A percentile compares a stretch with the other conserved stretches of the same genome.
Evolutionary conservation across 53 echinoderm and acorn worm genomes (phyloP).

Genomic region (Stichopus horrens): DNA sequence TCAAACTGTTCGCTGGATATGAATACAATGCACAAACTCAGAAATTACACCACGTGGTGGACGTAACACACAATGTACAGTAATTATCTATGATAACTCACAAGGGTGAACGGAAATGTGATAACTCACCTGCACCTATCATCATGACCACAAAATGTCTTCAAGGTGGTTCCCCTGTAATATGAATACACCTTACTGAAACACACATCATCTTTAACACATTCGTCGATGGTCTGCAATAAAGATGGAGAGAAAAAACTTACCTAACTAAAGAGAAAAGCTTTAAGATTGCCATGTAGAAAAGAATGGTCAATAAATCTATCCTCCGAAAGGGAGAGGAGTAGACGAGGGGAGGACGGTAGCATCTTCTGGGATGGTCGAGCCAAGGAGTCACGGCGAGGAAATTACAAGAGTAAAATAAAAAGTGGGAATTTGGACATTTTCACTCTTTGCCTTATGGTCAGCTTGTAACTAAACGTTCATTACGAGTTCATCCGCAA

Average conservation of each 20-base stretch:
- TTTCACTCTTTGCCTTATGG: too few species aligned
- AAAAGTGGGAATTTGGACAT: too few species aligned
- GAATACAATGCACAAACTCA: not conserved
- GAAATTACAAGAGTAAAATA: too few species aligned
- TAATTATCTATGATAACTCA: not conserved
- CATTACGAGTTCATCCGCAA: too few species aligned
- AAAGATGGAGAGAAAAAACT: not conserved
- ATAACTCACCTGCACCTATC: constrained; percentile 25
- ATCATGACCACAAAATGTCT: constrained; percentile 33
- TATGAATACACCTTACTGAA: constrained; percentile 31
- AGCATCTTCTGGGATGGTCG: too few species aligned
- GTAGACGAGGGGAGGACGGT: not conserved
- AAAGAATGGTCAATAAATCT: too few species aligned
- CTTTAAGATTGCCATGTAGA: too few species aligned
- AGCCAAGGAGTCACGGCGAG: too few species aligned
- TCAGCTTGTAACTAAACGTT: too few species aligned
- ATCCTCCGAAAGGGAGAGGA: too few species aligned
- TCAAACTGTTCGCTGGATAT: not conserved
- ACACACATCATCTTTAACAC: constrained; percentile 1
- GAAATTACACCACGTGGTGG: not conserved
- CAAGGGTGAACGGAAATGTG: not conserved
- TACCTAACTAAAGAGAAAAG: too few species aligned
- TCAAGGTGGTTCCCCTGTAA: constrained; percentile 7
- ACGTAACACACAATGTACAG: not conserved
- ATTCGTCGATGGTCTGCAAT: constrained; percentile 28